Conservation (phyloP, 2,797 vertebrate genomes). For the Epinephelus awoara region DNA sequence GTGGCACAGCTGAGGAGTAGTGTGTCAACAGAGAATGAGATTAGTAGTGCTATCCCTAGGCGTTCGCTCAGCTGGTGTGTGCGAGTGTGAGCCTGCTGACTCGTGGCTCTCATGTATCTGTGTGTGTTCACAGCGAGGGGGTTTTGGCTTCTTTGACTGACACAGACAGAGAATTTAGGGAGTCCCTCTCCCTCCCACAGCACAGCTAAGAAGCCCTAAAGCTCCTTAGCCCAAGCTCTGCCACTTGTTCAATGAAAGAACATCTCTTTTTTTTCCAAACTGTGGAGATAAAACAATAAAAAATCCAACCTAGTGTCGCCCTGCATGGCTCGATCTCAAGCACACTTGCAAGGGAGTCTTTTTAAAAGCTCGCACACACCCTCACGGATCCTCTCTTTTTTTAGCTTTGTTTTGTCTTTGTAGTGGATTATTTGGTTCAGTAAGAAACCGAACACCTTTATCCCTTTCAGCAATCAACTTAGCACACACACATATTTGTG, state of each 20-base stretch:
- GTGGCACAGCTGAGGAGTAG: slow-evolving; percentile 64
- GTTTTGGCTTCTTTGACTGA: slow-evolving; percentile 74
- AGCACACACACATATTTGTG: slow-evolving; percentile 17
- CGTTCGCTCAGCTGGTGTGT: slow-evolving; percentile 57
- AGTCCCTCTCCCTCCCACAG: slow-evolving; percentile 69
- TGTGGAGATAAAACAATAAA: slow-evolving; percentile 54
- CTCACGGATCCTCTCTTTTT: not conserved
- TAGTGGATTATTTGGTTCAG: slow-evolving; percentile 36
- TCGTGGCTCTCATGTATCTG: slow-evolving; percentile 60
- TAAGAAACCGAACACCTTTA: slow-evolving; percentile 40
- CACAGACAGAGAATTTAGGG: slow-evolving; percentile 66
- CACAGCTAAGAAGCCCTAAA: slow-evolving; percentile 68
- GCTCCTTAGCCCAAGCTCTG: slow-evolving; percentile 58
- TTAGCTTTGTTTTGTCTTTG: slow-evolving; percentile 37
- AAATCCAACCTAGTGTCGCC: slow-evolving; percentile 19
- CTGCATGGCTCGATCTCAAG: slow-evolving; percentile 5
- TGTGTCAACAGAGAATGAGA: slow-evolving; percentile 78
- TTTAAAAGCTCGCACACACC: slow-evolving; percentile 8
- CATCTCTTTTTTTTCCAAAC: slow-evolving; percentile 34
- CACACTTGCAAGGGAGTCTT: slow-evolving; percentile 6
- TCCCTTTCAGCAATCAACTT: slow-evolving; percentile 42
- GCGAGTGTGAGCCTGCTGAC: slow-evolving; percentile 21
- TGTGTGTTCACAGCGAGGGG: slow-evolving; percentile 66
- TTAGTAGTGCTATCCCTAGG: slow-evolving; percentile 72
- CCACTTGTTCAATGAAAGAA: slow-evolving; percentile 65